Base-by-base conservation (phyloP, 2,113 vertebrate species). In the Phalacrocorax pelagicus region DNA sequence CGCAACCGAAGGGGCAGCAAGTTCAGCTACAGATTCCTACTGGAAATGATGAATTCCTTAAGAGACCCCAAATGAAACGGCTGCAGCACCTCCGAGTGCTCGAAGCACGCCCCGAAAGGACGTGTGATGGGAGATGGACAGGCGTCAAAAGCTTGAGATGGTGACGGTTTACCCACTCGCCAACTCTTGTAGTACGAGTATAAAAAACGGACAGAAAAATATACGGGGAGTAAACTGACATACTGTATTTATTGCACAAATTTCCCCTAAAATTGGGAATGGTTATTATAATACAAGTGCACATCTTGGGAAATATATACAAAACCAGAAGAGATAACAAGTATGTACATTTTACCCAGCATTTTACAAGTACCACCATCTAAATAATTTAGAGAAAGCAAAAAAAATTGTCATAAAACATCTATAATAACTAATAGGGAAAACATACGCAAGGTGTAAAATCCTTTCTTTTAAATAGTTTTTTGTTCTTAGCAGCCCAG, bases 161-260 rank as follows among this genome's bases (percentile, higher is more conserved):
- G 44, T 22, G 6, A 4, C 0, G 2, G 44, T 2, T 73, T 4
- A 10, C 2, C 15, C 42, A 2, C 42, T 36, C 21, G 11, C 12
- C 32, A 6, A 36, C 23, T 40, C 40, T 52, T 11, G 10, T 2
- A 13, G 32, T 16, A 12, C 29, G 3, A 4, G 18, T 14, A 24
- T 3, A 42, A 73, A 62, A 91, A 91, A 59, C 7, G 6, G 42
- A 96, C 47, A 86, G 52, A 75, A 70, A 44, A 70, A 75, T 1
- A 61, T 24, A 75, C n/a, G 66, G 79, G 77, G 73, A 96, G 96
- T 96, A 98, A 98, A 98, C 30, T 95, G 97, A 98, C 96, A 96
- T 97, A 96, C 96, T 98, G 97, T 98, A 97, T 99, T 99, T 99
- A 99, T 99, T 99, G 99, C 99, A 99, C 99, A 99, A 99, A 98